phyloP scores from a whole-genome alignment of 2,888 invertebrate genomes.

The Globia sparganii region DNA sequence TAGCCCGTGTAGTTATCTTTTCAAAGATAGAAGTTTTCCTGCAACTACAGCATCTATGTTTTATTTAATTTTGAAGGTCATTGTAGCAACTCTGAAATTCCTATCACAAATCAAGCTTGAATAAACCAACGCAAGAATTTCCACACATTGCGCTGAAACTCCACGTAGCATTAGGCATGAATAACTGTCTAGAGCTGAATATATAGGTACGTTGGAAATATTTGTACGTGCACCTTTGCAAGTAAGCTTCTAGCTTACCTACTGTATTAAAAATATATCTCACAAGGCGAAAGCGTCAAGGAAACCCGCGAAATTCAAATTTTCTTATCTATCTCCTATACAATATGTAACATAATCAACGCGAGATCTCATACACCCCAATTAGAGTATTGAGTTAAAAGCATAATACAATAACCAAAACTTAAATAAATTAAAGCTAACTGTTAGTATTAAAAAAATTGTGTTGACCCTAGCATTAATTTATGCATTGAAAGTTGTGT shows the following conservation, averaged over 20 bases:
- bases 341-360: no score
- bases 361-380: no score
- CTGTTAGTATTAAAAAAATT: no score
- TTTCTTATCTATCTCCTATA: no score
- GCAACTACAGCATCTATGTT: neutral
- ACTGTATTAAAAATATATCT: neutral
- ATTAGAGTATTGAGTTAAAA: no score
- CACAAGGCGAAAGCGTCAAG: no score
- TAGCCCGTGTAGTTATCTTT: neutral
- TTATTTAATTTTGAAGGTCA: constrained; percentile 15
- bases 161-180: constrained; percentile 33
- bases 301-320: no score
- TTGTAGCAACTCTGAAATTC: neutral
- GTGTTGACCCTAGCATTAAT: no score
- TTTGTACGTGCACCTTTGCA: constrained; percentile 7
- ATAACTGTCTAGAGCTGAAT: constrained; percentile 24
- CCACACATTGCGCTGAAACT: constrained; percentile 38
- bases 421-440: no score
- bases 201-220: constrained; percentile 9
- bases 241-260: neutral
- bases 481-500: no score
- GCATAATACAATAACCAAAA: no score
- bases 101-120: constrained; percentile 33
- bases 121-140: constrained; percentile 33
- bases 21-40: neutral